Base-by-base conservation (phyloP, 2,113 vertebrate genomes). In the Neogobius melanostomus region DNA sequence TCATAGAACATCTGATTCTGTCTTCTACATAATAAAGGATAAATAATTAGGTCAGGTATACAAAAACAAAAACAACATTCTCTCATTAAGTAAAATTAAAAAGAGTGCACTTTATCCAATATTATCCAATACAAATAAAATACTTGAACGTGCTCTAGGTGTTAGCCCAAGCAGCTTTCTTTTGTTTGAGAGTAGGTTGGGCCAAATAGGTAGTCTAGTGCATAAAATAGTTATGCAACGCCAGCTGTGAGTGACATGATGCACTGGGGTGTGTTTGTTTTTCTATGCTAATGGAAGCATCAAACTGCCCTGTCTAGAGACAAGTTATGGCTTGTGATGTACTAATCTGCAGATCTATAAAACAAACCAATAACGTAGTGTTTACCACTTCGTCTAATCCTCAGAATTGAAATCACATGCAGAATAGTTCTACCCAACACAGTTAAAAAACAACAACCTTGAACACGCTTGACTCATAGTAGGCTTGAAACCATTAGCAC, bases 191-290 rank as follows among this genome's bases (percentile, higher is more conserved):
- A 36, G 5, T 4, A 11, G 5, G 52, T 16, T 17, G 17, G 16
- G 14, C 52, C 52, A 53, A 17, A 56, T 56, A 67, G 21, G 8
- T 36, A 28, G 6, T 2, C 42, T 42, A 43, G 11, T 68, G 49
- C 51, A 53, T n/a, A 36, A 64, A 65, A n/a, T 44, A 48, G 65
- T 75, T 59, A 56, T 6, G 36, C 28, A 12, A 12, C 12, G 56
- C 12, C 28, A 43, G 12, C 57, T 14, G 59, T 43, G 50, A 11
- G 5, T n/a, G 12, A 42, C 59, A 61, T 44, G 42, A 61, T 44
- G 21, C 67, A 51, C 15, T 3, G 46, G 60, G 66, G 72, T 43
- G 9, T 68, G 63, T 60, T 28, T 50, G 53, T 61, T 65, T 74
- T 65, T 66, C 53, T 44, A 61, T 61, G 14, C 43, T 43, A 61